Evolutionary conservation across 2,888 invertebrate species (phyloP), one percentile per base, ranked within the genome.

Genomic region (Lumbricus terrestris): DNA sequence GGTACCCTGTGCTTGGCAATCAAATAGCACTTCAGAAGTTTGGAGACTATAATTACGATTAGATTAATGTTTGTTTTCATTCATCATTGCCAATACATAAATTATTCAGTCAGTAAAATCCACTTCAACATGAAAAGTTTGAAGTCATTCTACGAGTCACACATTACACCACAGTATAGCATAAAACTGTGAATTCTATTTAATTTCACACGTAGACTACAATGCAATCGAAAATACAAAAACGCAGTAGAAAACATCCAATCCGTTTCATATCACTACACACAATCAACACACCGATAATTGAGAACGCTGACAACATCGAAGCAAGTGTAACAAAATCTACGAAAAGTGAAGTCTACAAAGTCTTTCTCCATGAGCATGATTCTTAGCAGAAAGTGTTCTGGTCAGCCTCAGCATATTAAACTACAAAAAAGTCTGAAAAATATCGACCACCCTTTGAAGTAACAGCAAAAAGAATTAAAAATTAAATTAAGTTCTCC

Each of bases 351-450:
- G 69, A 29, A 69, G 69, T 69, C 69, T 69, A 69, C 69, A 20
- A 47, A 69, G 69, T 69, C 29, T 69, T 69, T 69, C 69, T 69
- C n/a, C 69, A n/a, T 11, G 69, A 69, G 69, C 69, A 69, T 69
- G 69, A 69, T 69, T 69, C 69, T 69, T 69, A 69, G 69, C 69
- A n/a, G 69, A n/a, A n/a, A 69, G n/a, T n/a, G n/a, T 69, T 69
- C 69, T n/a, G 69, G 69, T 29, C 69, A 69, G n/a, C 29, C 69
- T 69, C n/a, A 16, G n/a, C 2, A 69, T n/a, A n/a, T n/a, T n/a
- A 8, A 69, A 69, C 69, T n/a, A 29, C 0, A 69, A 69, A 29
- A 69, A 0, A 69, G 69, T 29, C 29, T n/a, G 13, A 69, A n/a
- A 69, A 69, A 69, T 69, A n/a, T 69, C 29, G 29, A 69, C 29